Conservation (phyloP, 2,113 vertebrate species). For the Dermatemys mawii region DNA sequence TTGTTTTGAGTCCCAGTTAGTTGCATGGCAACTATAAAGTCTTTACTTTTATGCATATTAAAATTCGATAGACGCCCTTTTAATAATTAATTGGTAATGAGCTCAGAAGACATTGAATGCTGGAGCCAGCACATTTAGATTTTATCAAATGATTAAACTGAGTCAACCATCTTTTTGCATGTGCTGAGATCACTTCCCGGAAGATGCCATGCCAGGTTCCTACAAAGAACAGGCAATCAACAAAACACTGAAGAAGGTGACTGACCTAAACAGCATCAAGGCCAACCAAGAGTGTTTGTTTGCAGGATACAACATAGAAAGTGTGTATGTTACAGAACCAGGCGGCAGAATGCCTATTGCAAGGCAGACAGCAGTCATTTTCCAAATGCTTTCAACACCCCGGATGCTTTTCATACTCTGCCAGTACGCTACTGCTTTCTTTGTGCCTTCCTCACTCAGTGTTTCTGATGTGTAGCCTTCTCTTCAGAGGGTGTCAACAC, state of each 20-base stretch:
- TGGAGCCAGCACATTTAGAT: not conserved
- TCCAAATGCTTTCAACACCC: not conserved
- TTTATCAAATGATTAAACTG: constrained; percentile 18
- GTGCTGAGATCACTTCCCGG: not conserved
- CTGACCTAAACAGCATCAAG: not conserved
- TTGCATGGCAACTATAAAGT: constrained; percentile 58
- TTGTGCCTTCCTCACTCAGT: accelerated
- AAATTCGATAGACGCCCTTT: constrained; percentile 39
- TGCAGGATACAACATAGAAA: not conserved
- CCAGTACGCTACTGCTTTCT: accelerated
- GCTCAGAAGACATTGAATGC: not conserved
- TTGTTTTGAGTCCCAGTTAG: constrained; percentile 37
- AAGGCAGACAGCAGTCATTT: not conserved
- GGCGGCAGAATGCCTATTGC: not conserved
- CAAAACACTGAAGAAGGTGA: not conserved
- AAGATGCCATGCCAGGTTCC: not conserved
- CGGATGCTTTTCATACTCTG: not conserved
- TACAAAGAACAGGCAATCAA: not conserved
- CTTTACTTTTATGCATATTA: constrained; percentile 65
- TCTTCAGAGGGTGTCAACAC: not conserved
- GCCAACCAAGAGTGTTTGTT: not conserved
- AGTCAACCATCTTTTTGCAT: not conserved
- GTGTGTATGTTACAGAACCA: not conserved
- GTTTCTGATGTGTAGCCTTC: not conserved
- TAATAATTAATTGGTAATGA: constrained; percentile 67